Evolutionary conservation across 2,888 invertebrate species (phyloP), one percentile per base, ranked within the genome.

Genomic region (Aethes cnicana): DNA sequence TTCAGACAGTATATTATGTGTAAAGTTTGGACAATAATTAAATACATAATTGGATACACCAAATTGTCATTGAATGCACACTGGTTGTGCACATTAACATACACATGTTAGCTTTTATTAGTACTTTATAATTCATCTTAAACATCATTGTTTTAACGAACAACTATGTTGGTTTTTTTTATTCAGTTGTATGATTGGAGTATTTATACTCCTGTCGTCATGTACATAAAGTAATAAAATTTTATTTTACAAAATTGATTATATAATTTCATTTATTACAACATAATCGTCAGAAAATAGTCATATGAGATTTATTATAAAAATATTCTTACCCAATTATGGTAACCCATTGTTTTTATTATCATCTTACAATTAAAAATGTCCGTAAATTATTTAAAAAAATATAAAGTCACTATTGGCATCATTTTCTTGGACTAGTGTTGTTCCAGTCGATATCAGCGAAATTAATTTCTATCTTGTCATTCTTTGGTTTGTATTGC

Each of bases 381-480:
- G 18, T 44, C 20, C 37, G 18, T 50, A 44, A n/a, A n/a, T n/a
- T n/a, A n/a, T n/a, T n/a, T n/a, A n/a, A n/a, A n/a, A n/a, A n/a
- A n/a, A 5, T 47, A 20, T 18, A 39, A 28, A 46, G 33, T 42
- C 16, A 16, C 35, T 35, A 6, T 8, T 21, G 6, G 9, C 26
- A 48, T 63, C 54, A 66, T 55, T 67, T 64, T 23, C 54, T 58
- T 28, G 69, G 68, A 39, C 67, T 72, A 52, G 57, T 54, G 9
- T 54, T 61, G n/a, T 91, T 89, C 91, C 91, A 91, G 65, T 93
- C 90, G 35, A 92, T 92, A 53, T 91, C 90, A 28, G 80, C 80
- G 73, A 96, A 95, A 72, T 95, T 92, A 37, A 96, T 94, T 14
- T 92, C 88, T 62, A 96, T 92, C 75, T 90, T 86, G 7, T 85